These are phyloP conservation scores for Endomychus coccineus DNA, from an alignment of 2,888 invertebrate species.

Conservation along the genomic window DNA sequence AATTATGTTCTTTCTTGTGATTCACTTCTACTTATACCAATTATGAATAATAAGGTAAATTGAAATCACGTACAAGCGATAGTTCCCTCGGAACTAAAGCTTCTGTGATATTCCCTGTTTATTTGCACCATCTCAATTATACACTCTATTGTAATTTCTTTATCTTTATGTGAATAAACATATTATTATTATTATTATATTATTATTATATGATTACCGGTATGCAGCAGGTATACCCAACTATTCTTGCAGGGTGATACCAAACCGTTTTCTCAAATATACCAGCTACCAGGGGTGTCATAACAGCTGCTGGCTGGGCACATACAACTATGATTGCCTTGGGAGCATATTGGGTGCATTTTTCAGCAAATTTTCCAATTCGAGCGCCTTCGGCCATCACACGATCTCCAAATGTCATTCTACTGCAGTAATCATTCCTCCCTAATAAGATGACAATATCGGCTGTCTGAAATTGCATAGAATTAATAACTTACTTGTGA, in stretches of 20 bases:
- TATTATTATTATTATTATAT: too few relatives aligned
- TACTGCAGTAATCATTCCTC: slow-evolving; percentile 11
- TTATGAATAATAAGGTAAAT: too few relatives aligned
- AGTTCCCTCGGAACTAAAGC: too few relatives aligned
- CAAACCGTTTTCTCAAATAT: slow-evolving; percentile 40
- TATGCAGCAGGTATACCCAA: slow-evolving; percentile 36
- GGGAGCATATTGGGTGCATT: slow-evolving; percentile 49
- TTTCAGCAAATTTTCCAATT: slow-evolving; percentile 39
- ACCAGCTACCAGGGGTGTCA: slow-evolving; percentile 49
- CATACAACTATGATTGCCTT: slow-evolving; percentile 49
- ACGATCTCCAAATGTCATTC: slow-evolving; percentile 26
- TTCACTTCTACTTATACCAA: too few relatives aligned
- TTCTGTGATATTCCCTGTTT: too few relatives aligned
- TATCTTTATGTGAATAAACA: too few relatives aligned
- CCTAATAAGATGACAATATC: slow-evolving; percentile 37
- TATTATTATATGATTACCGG: slow-evolving; percentile 29
- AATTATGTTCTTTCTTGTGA: too few relatives aligned
- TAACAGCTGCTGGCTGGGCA: slow-evolving; percentile 50
- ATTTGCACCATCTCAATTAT: too few relatives aligned
- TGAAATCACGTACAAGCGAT: too few relatives aligned
- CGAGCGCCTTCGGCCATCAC: slow-evolving; percentile 33
- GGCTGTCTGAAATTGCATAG: slow-evolving; percentile 33
- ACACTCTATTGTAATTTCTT: too few relatives aligned
- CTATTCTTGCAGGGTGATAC: slow-evolving; percentile 40
- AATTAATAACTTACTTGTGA: too few relatives aligned